Evolutionary conservation across 2,888 invertebrate genomes (phyloP).

Genomic region (Papilio demoleus): DNA sequence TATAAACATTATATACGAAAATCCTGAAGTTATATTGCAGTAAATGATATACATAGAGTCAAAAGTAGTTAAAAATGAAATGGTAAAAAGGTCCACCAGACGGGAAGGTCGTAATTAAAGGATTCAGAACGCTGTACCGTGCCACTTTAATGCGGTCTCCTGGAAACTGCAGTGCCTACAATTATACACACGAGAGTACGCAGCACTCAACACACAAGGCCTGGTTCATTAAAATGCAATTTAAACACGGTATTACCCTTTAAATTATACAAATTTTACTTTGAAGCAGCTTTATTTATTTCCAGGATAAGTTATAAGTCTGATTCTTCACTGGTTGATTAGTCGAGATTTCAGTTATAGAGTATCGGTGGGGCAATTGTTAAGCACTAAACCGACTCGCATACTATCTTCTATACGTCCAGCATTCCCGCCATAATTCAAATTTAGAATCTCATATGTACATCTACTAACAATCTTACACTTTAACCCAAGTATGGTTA

Average conservation of each 20-base stretch:
- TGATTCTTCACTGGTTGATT: too few relatives aligned
- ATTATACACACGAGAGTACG: constrained; percentile 25
- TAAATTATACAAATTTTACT: background rate
- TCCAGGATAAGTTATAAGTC: background rate
- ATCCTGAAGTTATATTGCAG: background rate
- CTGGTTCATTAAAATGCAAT: constrained; percentile 1
- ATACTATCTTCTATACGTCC: too few relatives aligned
- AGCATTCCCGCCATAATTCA: too few relatives aligned
- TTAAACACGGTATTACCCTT: background rate
- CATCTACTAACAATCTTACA: too few relatives aligned
- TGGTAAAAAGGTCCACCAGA: constrained; percentile 7
- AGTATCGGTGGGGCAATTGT: too few relatives aligned
- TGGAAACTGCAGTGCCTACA: constrained; percentile 32
- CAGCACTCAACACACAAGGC: background rate
- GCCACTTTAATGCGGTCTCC: constrained; percentile 30
- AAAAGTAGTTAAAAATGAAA: constrained; percentile 15
- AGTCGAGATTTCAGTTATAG: too few relatives aligned
- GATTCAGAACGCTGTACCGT: constrained; percentile 33
- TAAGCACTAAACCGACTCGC: too few relatives aligned
- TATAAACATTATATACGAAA: background rate
- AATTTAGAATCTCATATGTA: too few relatives aligned
- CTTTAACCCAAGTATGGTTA: too few relatives aligned
- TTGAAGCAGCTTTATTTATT: background rate
- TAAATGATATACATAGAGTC: background rate
- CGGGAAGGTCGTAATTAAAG: constrained; percentile 31